These are phyloP conservation scores for Hyperoplus immaculatus DNA, from an alignment of 2,797 vertebrate species.

Conservation along the genomic window DNA sequence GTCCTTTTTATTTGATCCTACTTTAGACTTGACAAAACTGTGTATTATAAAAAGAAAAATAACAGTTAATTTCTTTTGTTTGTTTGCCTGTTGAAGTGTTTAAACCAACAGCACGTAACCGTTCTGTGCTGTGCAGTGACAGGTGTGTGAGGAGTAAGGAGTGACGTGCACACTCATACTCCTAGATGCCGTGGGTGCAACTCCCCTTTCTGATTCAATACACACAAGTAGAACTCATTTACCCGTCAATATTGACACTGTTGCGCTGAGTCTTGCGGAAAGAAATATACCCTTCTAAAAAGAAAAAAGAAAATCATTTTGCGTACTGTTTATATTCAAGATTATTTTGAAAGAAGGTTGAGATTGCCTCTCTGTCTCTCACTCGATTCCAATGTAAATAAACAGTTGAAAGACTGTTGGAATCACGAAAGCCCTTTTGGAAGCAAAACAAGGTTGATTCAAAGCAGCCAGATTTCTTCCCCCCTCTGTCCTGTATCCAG, in stretches of 20 bases:
- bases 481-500: not conserved
- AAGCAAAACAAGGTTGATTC: constrained; percentile 5
- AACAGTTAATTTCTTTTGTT: not conserved
- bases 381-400: constrained; percentile 6
- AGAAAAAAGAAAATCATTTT: not conserved
- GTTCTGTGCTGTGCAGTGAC: not conserved
- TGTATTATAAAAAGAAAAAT: too few species aligned
- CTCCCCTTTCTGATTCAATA: constrained; percentile 21
- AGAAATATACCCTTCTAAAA: not conserved
- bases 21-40: too few species aligned
- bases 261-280: not conserved
- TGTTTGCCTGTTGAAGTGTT: constrained; percentile 6
- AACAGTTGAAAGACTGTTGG: not conserved
- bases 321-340: not conserved
- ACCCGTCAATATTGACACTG: constrained; percentile 33
- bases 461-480: not conserved
- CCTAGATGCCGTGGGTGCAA: constrained; percentile 21
- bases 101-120: constrained; percentile 2
- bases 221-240: constrained; percentile 17
- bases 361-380: not conserved
- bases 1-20: not conserved
- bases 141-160: constrained; percentile 39
- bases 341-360: constrained; percentile 6
- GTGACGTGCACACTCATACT: constrained; percentile 10
- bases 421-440: not conserved